Conservation (phyloP, 1,140 invertebrate genomes). For the Brachionus paranguensis region DNA sequence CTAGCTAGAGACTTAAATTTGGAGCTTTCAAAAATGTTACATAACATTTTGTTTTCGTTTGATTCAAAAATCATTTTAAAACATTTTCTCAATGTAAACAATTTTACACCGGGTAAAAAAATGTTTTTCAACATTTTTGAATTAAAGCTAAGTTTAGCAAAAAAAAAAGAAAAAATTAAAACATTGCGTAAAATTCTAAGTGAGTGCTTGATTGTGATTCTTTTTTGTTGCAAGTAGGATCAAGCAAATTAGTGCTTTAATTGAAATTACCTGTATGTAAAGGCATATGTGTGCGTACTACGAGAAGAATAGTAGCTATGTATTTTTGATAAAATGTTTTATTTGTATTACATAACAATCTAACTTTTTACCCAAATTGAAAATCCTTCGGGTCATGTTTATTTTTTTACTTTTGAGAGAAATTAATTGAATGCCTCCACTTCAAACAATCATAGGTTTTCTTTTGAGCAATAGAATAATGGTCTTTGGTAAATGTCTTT, state of each 20-base stretch:
- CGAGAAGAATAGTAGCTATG: neutral
- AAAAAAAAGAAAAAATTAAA: neutral
- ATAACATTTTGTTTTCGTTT: neutral
- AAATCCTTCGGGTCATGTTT: neutral
- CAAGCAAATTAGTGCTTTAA: neutral
- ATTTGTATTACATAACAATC: neutral
- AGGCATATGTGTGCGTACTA: neutral
- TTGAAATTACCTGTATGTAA: neutral
- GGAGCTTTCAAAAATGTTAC: neutral
- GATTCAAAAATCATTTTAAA: neutral
- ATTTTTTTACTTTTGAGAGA: neutral
- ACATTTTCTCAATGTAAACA: neutral
- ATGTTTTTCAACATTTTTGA: neutral
- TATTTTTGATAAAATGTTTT: neutral
- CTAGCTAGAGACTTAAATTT: neutral
- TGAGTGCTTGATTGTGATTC: neutral
- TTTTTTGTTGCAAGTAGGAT: neutral
- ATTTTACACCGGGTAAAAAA: neutral
- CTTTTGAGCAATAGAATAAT: neutral
- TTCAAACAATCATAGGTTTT: neutral
- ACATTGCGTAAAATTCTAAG: neutral
- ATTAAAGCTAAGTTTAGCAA: neutral
- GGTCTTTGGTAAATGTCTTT: neutral
- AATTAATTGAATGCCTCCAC: neutral
- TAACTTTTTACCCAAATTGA: neutral